phyloP scores from a whole-genome alignment of 2,797 vertebrate species.

The Lates japonicus region DNA sequence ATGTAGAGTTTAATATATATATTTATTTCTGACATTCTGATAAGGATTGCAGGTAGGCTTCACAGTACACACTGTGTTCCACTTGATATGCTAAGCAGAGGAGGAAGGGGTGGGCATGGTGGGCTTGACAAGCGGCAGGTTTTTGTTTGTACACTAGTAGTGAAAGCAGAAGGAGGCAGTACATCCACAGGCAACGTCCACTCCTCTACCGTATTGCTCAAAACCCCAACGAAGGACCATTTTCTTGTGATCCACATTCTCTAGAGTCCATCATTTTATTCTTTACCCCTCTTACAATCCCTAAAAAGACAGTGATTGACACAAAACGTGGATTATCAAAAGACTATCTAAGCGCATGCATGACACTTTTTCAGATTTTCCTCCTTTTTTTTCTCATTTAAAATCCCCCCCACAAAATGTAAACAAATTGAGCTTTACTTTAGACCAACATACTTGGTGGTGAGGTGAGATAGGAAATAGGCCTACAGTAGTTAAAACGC shows the following conservation, averaged over 20 bases:
- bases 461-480: slow-evolving; percentile 48
- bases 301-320: slow-evolving; percentile 80
- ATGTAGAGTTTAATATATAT: slow-evolving; percentile 90
- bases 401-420: slow-evolving; percentile 56
- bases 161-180: slow-evolving; percentile 85
- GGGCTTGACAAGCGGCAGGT: slow-evolving; percentile 82
- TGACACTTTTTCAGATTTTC: slow-evolving; percentile 60
- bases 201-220: slow-evolving; percentile 78
- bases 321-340: slow-evolving; percentile 81
- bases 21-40: slow-evolving; percentile 90
- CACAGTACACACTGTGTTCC: slow-evolving; percentile 89
- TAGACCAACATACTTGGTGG: slow-evolving; percentile 43
- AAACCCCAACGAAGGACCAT: slow-evolving; percentile 66
- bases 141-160: slow-evolving; percentile 81
- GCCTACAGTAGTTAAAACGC: slow-evolving; percentile 48
- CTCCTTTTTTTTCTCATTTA: slow-evolving; percentile 28
- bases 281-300: slow-evolving; percentile 64
- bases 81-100: slow-evolving; percentile 89
- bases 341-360: slow-evolving; percentile 80
- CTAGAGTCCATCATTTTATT: slow-evolving; percentile 50
- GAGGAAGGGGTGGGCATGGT: slow-evolving; percentile 70
- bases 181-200: slow-evolving; percentile 83
- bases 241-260: slow-evolving; percentile 67
- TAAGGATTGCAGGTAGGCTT: slow-evolving; percentile 89
- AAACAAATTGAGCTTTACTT: slow-evolving; percentile 68